Conservation (phyloP, 2,797 vertebrate genomes). For the Sparidentex hasta region DNA sequence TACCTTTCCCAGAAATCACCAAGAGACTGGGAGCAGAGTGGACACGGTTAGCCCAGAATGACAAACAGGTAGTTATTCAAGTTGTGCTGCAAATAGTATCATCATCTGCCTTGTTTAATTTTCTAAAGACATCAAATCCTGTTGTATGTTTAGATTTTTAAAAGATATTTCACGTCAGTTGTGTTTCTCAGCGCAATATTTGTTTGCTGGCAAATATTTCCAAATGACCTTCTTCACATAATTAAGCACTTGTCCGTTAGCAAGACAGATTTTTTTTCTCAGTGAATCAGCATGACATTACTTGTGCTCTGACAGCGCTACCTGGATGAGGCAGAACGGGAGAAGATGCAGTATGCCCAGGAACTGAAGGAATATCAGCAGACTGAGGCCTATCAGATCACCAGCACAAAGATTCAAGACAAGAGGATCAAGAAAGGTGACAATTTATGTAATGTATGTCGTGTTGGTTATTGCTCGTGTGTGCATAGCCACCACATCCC, state of each 20-base stretch:
- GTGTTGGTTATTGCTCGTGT: neutral
- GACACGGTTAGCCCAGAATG: conserved; percentile 92
- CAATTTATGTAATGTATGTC: neutral
- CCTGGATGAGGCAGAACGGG: conserved; percentile 94
- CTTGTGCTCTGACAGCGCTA: conserved; percentile 86
- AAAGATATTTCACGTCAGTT: neutral
- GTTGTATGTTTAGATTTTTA: neutral
- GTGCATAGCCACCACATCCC: neutral
- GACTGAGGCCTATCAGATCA: conserved; percentile 97
- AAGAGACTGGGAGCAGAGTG: conserved; percentile 97
- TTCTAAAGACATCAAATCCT: neutral
- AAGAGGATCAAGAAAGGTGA: conserved; percentile 97
- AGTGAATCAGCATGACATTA: conserved; percentile 2
- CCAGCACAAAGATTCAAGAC: conserved; percentile 94
- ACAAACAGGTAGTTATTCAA: conserved; percentile 91
- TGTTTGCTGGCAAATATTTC: neutral
- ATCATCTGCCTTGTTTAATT: too few species aligned
- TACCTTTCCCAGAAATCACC: conserved; percentile 98
- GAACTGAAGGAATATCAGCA: conserved; percentile 97
- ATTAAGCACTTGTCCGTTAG: neutral
- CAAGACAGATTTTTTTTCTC: neutral
- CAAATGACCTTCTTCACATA: neutral
- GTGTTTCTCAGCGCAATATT: neutral
- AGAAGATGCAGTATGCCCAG: conserved; percentile 96
- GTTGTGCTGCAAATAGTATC: neutral